Percentiles rank a stretch among this genome's conserved stretches.
These are phyloP conservation scores for Nezara viridula DNA, from an alignment of 2,888 invertebrate species.

Conservation along the genomic window DNA sequence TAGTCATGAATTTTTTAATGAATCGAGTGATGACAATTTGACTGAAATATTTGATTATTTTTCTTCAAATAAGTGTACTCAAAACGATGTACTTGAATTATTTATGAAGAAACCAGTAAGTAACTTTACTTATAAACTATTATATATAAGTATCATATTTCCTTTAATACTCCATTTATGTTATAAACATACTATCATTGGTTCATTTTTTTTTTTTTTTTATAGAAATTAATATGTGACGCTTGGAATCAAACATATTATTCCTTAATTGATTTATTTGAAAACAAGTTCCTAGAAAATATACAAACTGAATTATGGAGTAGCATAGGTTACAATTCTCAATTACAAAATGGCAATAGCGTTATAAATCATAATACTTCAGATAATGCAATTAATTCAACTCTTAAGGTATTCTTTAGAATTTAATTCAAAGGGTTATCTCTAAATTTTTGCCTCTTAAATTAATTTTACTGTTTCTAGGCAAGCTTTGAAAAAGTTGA, in stretches of 20 bases:
- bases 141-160: neutral
- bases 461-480: neutral
- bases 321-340: neutral
- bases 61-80: neutral
- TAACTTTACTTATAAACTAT: neutral
- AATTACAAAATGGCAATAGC: neutral
- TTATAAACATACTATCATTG: neutral
- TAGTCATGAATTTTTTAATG: neutral
- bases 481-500: neutral
- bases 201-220: conserved; percentile 21
- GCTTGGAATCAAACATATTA: conserved; percentile 47
- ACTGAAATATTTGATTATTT: neutral
- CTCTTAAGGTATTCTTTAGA: neutral
- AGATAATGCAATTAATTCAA: neutral
- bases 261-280: neutral
- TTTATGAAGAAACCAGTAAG: conserved; percentile 51
- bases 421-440: neutral
- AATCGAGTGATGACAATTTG: conserved; percentile 5
- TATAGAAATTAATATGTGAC: conserved; percentile 50
- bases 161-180: neutral
- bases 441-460: neutral
- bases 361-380: neutral
- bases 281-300: conserved; percentile 27
- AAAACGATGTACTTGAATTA: neutral
- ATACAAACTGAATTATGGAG: neutral